Evolutionary conservation across 2,888 invertebrate species (phyloP).

Genomic region (Pandemis heparana): DNA sequence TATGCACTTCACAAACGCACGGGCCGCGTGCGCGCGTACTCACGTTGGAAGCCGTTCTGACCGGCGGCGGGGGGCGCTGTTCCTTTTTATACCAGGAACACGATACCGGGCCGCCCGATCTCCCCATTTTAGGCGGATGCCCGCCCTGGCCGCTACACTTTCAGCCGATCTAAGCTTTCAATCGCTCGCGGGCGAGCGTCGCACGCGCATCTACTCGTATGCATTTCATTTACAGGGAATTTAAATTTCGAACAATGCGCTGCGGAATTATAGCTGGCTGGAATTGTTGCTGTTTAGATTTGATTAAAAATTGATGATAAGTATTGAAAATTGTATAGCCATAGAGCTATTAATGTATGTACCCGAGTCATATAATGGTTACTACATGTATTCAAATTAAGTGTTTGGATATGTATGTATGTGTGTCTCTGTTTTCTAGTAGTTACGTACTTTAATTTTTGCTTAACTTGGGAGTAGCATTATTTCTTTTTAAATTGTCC

Average conservation of each 20-base stretch:
- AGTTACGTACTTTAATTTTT: no score
- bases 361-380: no score
- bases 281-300: not conserved
- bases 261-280: not conserved
- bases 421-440: no score
- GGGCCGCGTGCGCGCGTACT: slow-evolving; percentile 86
- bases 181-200: slow-evolving; percentile 65
- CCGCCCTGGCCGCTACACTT: slow-evolving; percentile 75
- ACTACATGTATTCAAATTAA: no score
- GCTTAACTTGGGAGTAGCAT: no score
- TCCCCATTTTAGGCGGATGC: slow-evolving; percentile 86
- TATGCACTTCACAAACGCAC: slow-evolving; percentile 69
- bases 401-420: no score
- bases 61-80: slow-evolving; percentile 89
- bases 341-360: no score
- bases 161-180: slow-evolving; percentile 84
- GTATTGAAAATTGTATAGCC: not conserved
- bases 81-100: slow-evolving; percentile 93
- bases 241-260: slow-evolving; percentile 9
- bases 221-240: slow-evolving; percentile 26
- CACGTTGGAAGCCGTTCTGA: slow-evolving; percentile 99
- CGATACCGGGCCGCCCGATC: slow-evolving; percentile 87
- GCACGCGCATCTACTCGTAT: slow-evolving; percentile 45
- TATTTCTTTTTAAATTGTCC: no score
- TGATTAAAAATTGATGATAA: no score